Evolutionary conservation across 1,140 invertebrate genomes (phyloP).

Genomic region (Cepaea nemoralis): DNA sequence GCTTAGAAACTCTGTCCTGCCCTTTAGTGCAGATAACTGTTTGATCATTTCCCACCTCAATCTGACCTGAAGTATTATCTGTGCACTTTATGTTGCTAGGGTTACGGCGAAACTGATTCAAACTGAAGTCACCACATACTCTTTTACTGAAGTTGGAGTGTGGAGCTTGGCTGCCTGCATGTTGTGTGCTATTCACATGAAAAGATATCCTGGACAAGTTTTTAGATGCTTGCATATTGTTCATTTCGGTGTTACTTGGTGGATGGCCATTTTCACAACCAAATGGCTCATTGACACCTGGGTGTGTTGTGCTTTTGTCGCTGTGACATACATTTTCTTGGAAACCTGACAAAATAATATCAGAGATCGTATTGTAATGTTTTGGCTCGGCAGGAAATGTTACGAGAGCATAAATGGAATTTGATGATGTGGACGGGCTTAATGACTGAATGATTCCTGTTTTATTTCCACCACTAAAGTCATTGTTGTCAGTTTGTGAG

Average conservation of each 20-base stretch:
- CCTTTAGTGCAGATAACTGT: neutral
- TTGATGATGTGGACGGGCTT: constrained; percentile 19
- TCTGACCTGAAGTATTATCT: neutral
- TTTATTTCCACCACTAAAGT: neutral
- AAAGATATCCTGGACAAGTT: neutral
- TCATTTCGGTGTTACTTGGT: neutral
- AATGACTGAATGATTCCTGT: neutral
- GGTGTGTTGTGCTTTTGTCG: neutral
- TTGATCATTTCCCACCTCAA: neutral
- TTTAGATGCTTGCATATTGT: neutral
- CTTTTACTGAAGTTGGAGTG: neutral
- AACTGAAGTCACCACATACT: neutral
- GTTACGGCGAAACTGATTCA: neutral
- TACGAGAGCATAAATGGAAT: constrained; percentile 29
- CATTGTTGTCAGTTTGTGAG: neutral
- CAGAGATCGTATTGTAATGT: constrained; percentile 35
- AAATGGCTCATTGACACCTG: neutral
- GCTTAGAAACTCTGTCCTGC: neutral
- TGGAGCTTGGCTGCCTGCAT: neutral
- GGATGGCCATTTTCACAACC: too few species aligned
- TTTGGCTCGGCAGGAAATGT: constrained; percentile 32
- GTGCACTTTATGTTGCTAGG: neutral
- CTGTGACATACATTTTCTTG: neutral
- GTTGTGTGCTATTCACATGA: neutral
- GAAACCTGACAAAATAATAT: neutral